These are phyloP conservation scores for Drosophila limbata DNA, from an alignment of 2,888 invertebrate species.

Conservation along the genomic window DNA sequence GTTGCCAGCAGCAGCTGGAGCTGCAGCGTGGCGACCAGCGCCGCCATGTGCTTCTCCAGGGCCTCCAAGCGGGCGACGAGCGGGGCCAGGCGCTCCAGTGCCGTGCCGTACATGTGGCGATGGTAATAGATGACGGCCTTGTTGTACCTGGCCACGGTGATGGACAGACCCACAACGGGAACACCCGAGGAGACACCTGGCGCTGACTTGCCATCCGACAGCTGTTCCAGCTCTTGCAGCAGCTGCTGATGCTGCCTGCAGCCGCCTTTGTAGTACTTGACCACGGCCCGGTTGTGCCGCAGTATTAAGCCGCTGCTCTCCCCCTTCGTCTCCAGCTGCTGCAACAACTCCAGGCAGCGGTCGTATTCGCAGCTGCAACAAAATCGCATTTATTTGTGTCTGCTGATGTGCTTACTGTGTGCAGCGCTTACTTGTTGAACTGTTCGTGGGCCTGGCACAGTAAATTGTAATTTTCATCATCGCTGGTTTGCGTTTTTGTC, in stretches of 20 bases:
- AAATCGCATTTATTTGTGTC: background rate
- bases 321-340: constrained; percentile 77
- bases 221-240: constrained; percentile 88
- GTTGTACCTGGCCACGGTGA: constrained; percentile 81
- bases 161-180: constrained; percentile 37
- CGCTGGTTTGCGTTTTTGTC: constrained; percentile 72
- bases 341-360: constrained; percentile 79
- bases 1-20: constrained; percentile 82
- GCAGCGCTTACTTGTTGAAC: constrained; percentile 78
- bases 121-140: constrained; percentile 84
- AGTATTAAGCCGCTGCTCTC: constrained; percentile 75
- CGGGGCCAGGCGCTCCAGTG: constrained; percentile 79
- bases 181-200: background rate
- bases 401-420: background rate
- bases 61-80: constrained; percentile 78
- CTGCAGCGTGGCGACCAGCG: constrained; percentile 82
- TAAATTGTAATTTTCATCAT: constrained; percentile 82
- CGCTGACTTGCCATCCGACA: constrained; percentile 51
- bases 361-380: constrained; percentile 75
- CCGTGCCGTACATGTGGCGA: constrained; percentile 83
- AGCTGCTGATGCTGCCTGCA: constrained; percentile 91
- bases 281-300: constrained; percentile 92
- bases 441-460: constrained; percentile 83
- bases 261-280: constrained; percentile 91
- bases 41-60: constrained; percentile 79